Percentiles rank a stretch among this genome's conserved stretches.
phyloP scores from a whole-genome alignment of 2,113 vertebrate species.

The Sciurus niger region DNA sequence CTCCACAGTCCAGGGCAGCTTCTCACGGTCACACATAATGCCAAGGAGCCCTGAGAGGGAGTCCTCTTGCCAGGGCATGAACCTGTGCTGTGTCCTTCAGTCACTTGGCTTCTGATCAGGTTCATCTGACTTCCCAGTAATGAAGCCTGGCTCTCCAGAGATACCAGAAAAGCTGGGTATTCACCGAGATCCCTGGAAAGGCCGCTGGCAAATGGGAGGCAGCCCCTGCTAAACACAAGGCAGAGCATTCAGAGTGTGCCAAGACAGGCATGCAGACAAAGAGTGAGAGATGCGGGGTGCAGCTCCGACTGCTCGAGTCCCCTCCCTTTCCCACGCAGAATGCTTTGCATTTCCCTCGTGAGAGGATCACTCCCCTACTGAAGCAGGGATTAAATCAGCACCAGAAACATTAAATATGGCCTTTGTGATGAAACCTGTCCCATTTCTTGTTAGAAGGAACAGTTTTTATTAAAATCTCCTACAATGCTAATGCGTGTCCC shows the following conservation, averaged over 20 bases:
- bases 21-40: neutral
- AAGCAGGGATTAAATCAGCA: neutral
- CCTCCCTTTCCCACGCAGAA: slow-evolving; percentile 61
- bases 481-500: slow-evolving; percentile 82
- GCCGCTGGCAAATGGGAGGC: neutral
- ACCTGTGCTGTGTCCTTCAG: fast-evolving
- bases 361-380: neutral
- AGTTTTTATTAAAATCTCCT: slow-evolving; percentile 84
- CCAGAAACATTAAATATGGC: neutral
- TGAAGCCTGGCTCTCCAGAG: neutral
- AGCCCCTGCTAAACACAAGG: neutral
- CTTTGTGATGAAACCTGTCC: slow-evolving; percentile 17
- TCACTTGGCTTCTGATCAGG: neutral
- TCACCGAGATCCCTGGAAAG: neutral
- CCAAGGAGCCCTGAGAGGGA: neutral
- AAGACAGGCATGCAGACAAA: neutral
- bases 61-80: neutral
- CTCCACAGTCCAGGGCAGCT: neutral
- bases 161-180: neutral
- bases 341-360: slow-evolving; percentile 47
- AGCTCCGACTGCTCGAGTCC: neutral
- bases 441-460: slow-evolving; percentile 68
- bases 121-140: neutral
- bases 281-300: neutral
- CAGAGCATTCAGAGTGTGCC: neutral